A percentile compares a stretch with the other conserved stretches of the same genome.
Conservation (phyloP, 2,113 vertebrate genomes). For the Taxidea taxus region DNA sequence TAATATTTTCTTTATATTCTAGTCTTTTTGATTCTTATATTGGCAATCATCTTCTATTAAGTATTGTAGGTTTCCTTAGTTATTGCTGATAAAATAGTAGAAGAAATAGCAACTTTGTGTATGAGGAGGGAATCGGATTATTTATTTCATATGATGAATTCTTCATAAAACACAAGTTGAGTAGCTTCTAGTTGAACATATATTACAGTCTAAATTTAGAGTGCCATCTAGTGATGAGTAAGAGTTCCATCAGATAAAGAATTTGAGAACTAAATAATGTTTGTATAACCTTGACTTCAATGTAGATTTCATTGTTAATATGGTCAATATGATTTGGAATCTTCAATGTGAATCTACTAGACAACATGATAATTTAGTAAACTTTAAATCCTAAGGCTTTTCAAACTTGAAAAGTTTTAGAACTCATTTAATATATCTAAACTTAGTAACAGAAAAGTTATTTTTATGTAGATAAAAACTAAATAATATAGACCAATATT, state of each 20-base stretch:
- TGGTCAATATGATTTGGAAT: neutral
- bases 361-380: neutral
- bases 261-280: neutral
- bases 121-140: neutral
- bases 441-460: neutral
- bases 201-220: conserved; percentile 75
- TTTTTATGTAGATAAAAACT: neutral
- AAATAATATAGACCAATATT: neutral
- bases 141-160: conserved; percentile 32
- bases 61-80: neutral
- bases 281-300: neutral
- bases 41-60: neutral
- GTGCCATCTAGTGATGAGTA: conserved; percentile 83
- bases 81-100: neutral
- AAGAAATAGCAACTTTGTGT: conserved; percentile 7
- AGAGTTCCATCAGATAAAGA: neutral
- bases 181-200: neutral
- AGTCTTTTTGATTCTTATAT: neutral
- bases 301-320: neutral
- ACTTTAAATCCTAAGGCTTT: neutral
- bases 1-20: neutral
- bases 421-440: neutral
- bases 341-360: neutral
- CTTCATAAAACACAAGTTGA: conserved; percentile 60
- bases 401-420: neutral